Base-by-base conservation (phyloP, 2,113 vertebrate genomes). In the Perca schrenkii region DNA sequence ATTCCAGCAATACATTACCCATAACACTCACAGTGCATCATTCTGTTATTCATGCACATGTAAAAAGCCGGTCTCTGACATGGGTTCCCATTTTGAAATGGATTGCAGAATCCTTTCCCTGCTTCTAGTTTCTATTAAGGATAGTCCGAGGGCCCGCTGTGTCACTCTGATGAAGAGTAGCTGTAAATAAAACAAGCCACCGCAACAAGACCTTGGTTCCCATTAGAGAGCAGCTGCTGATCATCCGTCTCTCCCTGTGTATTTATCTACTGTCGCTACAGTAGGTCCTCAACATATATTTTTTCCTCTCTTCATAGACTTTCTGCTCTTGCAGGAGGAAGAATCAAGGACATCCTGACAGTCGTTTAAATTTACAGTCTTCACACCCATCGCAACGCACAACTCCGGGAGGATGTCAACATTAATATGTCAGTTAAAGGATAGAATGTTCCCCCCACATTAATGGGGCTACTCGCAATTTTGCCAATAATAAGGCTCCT, bases 361-460 rank as follows among this genome's bases (percentile, higher is more conserved):
- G 80, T 85, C 77, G 5, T 70, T 87, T 85, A 77, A 80, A 93
- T 91, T 88, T 77, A 89, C 83, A 36, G 77, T 86, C 79, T 74
- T 85, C 77, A 60, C 72, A 77, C 82, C 76, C 74, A 34, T 72
- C 34, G 52, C 88, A 49, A 63, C 68, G 25, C 74, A 54, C 72
- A 56, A 80, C 80, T 77, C 83, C 7, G 68, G 79, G 75, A 80
- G 84, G 82, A 89, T 80, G 90, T 94, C 94, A 91, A 69, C 83
- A 89, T 88, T 88, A 88, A 94, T 93, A 88, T 66, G 73, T 94
- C 92, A 91, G 79, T 86, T 80, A 71, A 78, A 88, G 83, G 86
- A 82, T 67, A 65, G 80, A 54, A 65, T 78, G 81, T 58, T 65
- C 84, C 70, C 52, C 53, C 70, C 61, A 74, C 22, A 78, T 83